Conservation (phyloP, 2,888 invertebrate species). For the Nephrotoma flavescens region DNA sequence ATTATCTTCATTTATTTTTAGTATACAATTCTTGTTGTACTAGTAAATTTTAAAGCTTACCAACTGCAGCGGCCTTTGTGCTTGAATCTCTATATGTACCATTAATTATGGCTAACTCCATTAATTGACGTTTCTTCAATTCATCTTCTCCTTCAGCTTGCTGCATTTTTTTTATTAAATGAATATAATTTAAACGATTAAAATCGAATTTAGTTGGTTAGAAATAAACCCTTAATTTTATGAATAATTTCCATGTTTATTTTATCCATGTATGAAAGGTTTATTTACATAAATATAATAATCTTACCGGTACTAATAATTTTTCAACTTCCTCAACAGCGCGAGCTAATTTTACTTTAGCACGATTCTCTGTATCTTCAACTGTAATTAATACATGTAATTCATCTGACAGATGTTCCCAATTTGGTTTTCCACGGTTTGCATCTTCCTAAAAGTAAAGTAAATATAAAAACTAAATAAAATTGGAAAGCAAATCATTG, state of each 20-base stretch:
- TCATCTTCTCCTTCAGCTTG: constrained; percentile 99
- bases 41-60: constrained; percentile 32
- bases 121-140: constrained; percentile 96
- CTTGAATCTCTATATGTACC: constrained; percentile 98
- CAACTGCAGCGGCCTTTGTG: constrained; percentile 73
- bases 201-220: constrained; percentile 13
- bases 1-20: background rate
- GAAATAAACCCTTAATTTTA: constrained; percentile 6
- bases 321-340: constrained; percentile 98
- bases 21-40: background rate
- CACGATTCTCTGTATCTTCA: constrained; percentile 96
- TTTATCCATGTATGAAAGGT: background rate
- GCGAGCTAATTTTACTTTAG: constrained; percentile 83
- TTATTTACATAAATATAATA: background rate
- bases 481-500: background rate
- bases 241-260: background rate
- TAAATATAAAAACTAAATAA: constrained; percentile 10
- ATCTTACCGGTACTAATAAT: constrained; percentile 87
- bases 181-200: constrained; percentile 7
- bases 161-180: constrained; percentile 29
- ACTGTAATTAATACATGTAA: constrained; percentile 97
- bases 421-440: constrained; percentile 98
- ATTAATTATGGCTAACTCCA: constrained; percentile 99
- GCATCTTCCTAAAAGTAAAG: constrained; percentile 73
- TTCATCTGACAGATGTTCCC: constrained; percentile 99